Evolutionary conservation across 2,797 vertebrate species (phyloP).

Genomic region (Argya squamiceps): DNA sequence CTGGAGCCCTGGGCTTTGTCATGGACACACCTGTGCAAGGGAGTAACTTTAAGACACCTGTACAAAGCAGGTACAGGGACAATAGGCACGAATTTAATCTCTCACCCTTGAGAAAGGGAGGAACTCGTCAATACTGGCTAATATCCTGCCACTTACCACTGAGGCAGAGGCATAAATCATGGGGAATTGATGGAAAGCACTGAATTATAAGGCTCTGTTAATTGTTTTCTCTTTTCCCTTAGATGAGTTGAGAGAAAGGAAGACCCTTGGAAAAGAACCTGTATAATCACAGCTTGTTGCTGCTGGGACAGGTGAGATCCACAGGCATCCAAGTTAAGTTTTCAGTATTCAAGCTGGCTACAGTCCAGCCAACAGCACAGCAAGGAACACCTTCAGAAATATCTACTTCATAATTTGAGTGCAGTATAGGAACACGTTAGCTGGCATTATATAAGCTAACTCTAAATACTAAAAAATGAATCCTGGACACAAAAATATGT

Average conservation of each 20-base stretch:
- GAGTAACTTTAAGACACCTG: background rate
- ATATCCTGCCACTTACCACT: background rate
- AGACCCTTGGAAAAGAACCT: background rate
- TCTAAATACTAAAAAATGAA: background rate
- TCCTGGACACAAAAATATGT: background rate
- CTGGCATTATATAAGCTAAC: background rate
- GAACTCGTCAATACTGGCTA: background rate
- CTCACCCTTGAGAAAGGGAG: background rate
- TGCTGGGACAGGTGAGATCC: background rate
- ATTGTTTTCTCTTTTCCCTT: background rate
- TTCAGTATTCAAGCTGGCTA: background rate
- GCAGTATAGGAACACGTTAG: background rate
- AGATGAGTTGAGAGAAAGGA: background rate
- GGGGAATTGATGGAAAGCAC: background rate
- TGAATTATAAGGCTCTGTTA: background rate
- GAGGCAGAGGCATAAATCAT: background rate
- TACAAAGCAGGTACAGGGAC: background rate
- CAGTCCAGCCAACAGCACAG: background rate
- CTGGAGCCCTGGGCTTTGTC: background rate
- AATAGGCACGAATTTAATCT: background rate
- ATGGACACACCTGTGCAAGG: background rate
- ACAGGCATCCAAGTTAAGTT: background rate
- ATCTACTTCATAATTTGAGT: background rate
- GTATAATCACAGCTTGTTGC: background rate
- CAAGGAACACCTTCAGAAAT: background rate